Conservation (phyloP, 1,140 invertebrate genomes). For the Maniola jurtina region DNA sequence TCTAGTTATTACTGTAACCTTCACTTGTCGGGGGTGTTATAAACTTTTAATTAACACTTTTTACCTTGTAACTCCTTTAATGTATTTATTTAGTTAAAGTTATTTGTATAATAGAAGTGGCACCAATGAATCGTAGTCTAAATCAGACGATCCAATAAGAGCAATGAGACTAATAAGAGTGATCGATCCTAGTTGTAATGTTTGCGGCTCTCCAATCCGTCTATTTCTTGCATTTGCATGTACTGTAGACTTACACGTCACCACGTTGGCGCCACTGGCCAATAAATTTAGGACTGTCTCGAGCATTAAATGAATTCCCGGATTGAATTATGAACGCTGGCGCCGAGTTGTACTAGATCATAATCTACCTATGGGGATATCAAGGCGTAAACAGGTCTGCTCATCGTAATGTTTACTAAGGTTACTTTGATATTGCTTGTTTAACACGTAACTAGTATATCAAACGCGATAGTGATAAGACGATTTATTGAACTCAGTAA, state of each 20-base stretch:
- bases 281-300: constrained; percentile 74
- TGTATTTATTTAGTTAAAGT: not conserved
- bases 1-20: too few relatives aligned
- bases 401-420: constrained; percentile 55
- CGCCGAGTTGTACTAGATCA: constrained; percentile 61
- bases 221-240: constrained; percentile 33
- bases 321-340: constrained; percentile 66
- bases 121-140: constrained; percentile 11
- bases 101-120: not conserved
- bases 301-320: constrained; percentile 69
- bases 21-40: too few relatives aligned
- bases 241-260: constrained; percentile 51
- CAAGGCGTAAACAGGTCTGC: constrained; percentile 52
- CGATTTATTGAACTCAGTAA: constrained; percentile 37
- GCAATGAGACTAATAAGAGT: constrained; percentile 9
- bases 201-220: constrained; percentile 21
- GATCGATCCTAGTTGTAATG: constrained; percentile 25
- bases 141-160: not conserved
- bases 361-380: constrained; percentile 58
- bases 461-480: constrained; percentile 37
- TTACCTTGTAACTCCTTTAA: not conserved
- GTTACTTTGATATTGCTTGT: constrained; percentile 41
- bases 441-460: constrained; percentile 39
- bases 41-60: not conserved
- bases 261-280: constrained; percentile 64